Percentiles rank a stretch among this genome's conserved stretches.
Conservation (phyloP, 1,140 invertebrate species). For the Diachasmimorpha longicaudata region DNA sequence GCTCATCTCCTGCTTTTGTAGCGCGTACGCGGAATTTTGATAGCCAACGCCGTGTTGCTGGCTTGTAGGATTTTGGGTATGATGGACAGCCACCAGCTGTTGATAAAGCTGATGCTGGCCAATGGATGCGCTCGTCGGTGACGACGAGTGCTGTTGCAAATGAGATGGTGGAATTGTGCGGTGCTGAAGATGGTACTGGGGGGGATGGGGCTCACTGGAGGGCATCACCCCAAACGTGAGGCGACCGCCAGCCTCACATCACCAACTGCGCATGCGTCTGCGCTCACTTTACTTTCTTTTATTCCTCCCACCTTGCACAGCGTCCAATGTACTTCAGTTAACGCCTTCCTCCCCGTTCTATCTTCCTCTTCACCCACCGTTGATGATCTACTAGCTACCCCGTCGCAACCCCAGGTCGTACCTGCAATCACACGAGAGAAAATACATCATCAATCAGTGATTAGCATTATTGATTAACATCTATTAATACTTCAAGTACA, state of each 20-base stretch:
- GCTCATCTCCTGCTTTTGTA: slow-evolving; percentile 65
- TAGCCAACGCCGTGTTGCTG: slow-evolving; percentile 55
- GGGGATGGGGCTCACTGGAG: slow-evolving; percentile 62
- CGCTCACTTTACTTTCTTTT: slow-evolving; percentile 36
- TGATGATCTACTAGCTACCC: slow-evolving; percentile 53
- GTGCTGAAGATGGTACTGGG: slow-evolving; percentile 60
- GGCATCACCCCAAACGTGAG: slow-evolving; percentile 62
- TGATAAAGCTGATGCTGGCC: slow-evolving; percentile 58
- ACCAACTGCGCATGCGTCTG: slow-evolving; percentile 52
- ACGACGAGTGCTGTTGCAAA: slow-evolving; percentile 52
- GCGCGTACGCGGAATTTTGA: slow-evolving; percentile 59
- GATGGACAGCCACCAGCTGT: slow-evolving; percentile 58
- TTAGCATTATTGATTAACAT: not conserved
- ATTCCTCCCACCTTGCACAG: slow-evolving; percentile 21
- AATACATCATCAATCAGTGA: not conserved
- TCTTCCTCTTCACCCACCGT: slow-evolving; percentile 40
- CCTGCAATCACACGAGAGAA: slow-evolving; percentile 43
- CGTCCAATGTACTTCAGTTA: not conserved
- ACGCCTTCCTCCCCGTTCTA: slow-evolving; percentile 20
- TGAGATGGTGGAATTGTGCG: slow-evolving; percentile 58
- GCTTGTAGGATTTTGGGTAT: slow-evolving; percentile 56
- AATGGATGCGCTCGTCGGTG: slow-evolving; percentile 41
- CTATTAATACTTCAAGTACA: not conserved
- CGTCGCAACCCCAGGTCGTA: slow-evolving; percentile 58
- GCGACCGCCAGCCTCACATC: slow-evolving; percentile 61